phyloP scores from a whole-genome alignment of 2,797 vertebrate species.

The Cyclopterus lumpus region DNA sequence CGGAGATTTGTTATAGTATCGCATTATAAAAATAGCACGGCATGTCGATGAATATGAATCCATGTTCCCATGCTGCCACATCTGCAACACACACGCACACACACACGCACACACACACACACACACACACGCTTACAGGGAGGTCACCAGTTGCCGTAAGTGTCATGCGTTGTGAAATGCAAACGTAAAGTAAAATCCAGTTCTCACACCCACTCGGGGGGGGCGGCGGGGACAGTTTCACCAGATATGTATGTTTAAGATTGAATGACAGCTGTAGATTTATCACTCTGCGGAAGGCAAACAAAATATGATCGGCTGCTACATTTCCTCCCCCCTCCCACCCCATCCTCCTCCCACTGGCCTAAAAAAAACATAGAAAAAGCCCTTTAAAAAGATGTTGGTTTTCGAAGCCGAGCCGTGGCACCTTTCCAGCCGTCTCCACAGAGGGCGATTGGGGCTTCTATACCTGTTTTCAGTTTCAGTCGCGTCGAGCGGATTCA shows the following conservation, averaged over 20 bases:
- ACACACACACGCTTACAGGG: conserved; percentile 10
- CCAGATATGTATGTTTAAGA: conserved; percentile 31
- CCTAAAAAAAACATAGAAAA: no score
- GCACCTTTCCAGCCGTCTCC: neutral
- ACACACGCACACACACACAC: conserved; percentile 18
- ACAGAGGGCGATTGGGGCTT: neutral
- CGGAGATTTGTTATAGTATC: conserved; percentile 6
- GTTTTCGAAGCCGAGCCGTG: neutral
- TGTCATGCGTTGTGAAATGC: conserved; percentile 44
- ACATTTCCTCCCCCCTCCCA: neutral
- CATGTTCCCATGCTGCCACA: conserved; percentile 34
- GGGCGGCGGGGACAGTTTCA: conserved; percentile 18
- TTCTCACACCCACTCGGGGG: conserved; percentile 28
- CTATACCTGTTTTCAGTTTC: conserved; percentile 23
- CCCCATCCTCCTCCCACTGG: neutral
- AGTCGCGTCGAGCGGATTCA: conserved; percentile 17
- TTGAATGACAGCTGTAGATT: conserved; percentile 51
- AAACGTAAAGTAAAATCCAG: conserved; percentile 31
- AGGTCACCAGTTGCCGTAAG: conserved; percentile 36
- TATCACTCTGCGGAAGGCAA: conserved; percentile 42
- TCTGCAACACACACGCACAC: conserved; percentile 22
- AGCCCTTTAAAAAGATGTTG: neutral
- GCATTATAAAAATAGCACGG: conserved; percentile 19
- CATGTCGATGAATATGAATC: conserved; percentile 25
- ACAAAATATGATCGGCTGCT: conserved; percentile 37